Percentiles rank a stretch among this genome's conserved stretches.
phyloP scores from a whole-genome alignment of 1,140 invertebrate species.

The Globodera rostochiensis region DNA sequence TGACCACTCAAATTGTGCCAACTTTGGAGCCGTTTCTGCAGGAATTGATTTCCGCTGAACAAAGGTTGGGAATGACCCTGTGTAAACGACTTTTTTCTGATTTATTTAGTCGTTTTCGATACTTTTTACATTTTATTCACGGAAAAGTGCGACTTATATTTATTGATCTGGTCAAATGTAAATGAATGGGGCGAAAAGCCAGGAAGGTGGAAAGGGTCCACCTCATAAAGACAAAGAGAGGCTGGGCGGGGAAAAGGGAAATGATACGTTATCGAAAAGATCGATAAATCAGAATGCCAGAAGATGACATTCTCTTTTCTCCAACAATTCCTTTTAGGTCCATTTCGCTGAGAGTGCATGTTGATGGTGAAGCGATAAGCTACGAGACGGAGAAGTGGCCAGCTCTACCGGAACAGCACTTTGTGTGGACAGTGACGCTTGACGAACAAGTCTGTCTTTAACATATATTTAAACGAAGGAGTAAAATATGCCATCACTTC shows the following conservation, averaged over 20 bases:
- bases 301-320: too few species aligned
- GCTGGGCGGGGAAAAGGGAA: too few species aligned
- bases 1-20: slow-evolving; percentile 13
- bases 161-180: too few species aligned
- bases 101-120: not conserved
- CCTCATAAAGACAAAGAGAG: too few species aligned
- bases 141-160: too few species aligned
- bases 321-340: not conserved
- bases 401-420: slow-evolving; percentile 25
- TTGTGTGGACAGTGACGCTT: slow-evolving; percentile 33
- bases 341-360: slow-evolving; percentile 29
- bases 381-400: slow-evolving; percentile 39
- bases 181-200: too few species aligned
- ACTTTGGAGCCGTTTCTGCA: slow-evolving; percentile 38
- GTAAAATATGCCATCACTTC: not conserved
- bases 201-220: too few species aligned
- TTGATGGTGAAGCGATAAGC: slow-evolving; percentile 26
- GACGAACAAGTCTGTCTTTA: slow-evolving; percentile 24
- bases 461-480: not conserved
- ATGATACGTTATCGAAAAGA: too few species aligned
- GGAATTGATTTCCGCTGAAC: slow-evolving; percentile 19
- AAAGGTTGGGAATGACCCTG: slow-evolving; percentile 12
- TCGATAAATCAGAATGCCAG: too few species aligned
- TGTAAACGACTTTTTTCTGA: not conserved
- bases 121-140: not conserved